A percentile compares a stretch with the other conserved stretches of the same genome.
Conservation (phyloP, 2,113 vertebrate genomes). For the Hirundichthys speculiger region DNA sequence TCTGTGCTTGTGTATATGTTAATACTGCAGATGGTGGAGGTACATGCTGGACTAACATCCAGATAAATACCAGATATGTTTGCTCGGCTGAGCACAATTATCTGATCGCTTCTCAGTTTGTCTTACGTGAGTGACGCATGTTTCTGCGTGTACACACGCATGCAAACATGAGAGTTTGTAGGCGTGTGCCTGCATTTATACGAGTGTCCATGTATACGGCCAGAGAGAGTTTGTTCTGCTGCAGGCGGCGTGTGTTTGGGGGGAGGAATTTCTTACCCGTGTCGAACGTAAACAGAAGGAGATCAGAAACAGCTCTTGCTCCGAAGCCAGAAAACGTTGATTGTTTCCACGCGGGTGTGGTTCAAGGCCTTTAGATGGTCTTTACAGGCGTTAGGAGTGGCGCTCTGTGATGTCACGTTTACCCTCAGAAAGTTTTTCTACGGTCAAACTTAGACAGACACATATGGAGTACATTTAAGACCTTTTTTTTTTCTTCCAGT, state of each 20-base stretch:
- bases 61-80: no score
- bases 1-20: no score
- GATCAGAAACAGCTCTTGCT: conserved; percentile 30
- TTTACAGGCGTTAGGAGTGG: conserved; percentile 31
- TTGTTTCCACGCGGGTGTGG: conserved; percentile 43
- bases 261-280: background rate
- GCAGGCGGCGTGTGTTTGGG: conserved; percentile 14
- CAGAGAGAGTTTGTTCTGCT: conserved; percentile 6
- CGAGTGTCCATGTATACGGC: background rate
- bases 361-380: conserved; percentile 24
- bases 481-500: conserved; percentile 1
- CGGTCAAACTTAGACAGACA: conserved; percentile 21
- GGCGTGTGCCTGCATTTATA: background rate
- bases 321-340: conserved; percentile 4
- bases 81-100: no score
- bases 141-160: no score
- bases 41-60: no score
- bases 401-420: conserved; percentile 42
- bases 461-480: conserved; percentile 53
- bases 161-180: no score
- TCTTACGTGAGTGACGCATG: no score
- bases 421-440: conserved; percentile 29
- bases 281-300: conserved; percentile 27
- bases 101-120: no score
- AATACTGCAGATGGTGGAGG: no score